Percentiles rank a stretch among this genome's conserved stretches.
Conservation (phyloP, 1,140 invertebrate species). For the Pararge aegeria region DNA sequence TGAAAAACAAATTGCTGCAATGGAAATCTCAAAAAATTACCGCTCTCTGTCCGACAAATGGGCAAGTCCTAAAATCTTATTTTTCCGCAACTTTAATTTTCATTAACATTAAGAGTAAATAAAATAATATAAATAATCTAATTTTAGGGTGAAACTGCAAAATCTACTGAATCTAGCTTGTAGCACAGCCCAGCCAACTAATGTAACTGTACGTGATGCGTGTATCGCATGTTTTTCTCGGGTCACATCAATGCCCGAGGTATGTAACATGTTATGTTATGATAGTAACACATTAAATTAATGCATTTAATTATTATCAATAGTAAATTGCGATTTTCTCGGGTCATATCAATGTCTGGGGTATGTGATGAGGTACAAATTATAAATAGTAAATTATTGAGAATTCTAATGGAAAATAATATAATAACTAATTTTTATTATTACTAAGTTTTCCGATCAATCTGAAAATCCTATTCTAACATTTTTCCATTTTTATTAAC, state of each 20-base stretch:
- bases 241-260: constrained; percentile 73
- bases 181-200: constrained; percentile 77
- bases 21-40: constrained; percentile 72
- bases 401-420: no score
- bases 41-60: constrained; percentile 68
- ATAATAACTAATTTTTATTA: no score
- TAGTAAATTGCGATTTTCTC: no score
- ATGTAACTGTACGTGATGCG: constrained; percentile 73
- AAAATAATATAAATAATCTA: constrained; percentile 3
- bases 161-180: constrained; percentile 79
- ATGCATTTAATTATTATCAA: no score
- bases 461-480: no score
- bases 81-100: no score
- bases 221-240: constrained; percentile 78
- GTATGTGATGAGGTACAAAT: no score
- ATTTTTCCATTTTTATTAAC: no score
- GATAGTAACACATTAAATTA: no score
- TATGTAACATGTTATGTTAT: constrained; percentile 24
- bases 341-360: no score
- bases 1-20: constrained; percentile 73
- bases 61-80: constrained; percentile 39
- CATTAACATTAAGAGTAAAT: neutral
- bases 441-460: no score
- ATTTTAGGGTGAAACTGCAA: constrained; percentile 65
- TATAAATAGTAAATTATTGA: no score